Percentiles rank a stretch among this genome's conserved stretches.
Evolutionary conservation across 2,113 vertebrate species (phyloP).

Genomic region (Tapirus terrestris): DNA sequence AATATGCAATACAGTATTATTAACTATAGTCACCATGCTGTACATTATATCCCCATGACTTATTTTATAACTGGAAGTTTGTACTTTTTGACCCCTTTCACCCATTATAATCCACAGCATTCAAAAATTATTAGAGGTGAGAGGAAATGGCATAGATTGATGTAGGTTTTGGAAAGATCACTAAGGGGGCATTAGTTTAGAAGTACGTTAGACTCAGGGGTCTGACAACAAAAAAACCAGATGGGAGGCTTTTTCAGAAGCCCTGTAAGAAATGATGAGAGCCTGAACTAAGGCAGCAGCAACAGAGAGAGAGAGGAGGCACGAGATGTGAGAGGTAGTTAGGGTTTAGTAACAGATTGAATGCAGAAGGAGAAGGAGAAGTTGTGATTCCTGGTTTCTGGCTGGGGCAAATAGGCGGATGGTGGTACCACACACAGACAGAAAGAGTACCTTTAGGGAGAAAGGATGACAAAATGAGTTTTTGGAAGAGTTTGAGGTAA

Average conservation of each 20-base stretch:
- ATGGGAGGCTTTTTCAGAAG: not conserved
- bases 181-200: not conserved
- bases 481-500: not conserved
- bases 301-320: not conserved
- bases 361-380: not conserved
- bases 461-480: not conserved
- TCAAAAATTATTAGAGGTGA: not conserved
- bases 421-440: not conserved
- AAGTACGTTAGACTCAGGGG: not conserved
- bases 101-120: not conserved
- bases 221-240: not conserved
- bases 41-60: too few relatives aligned
- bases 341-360: not conserved
- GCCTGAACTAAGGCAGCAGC: not conserved
- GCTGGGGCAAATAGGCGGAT: not conserved
- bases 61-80: too few relatives aligned
- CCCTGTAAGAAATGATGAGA: not conserved
- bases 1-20: too few relatives aligned
- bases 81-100: too few relatives aligned
- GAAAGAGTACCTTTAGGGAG: not conserved
- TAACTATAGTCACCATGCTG: too few relatives aligned
- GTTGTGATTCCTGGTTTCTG: not conserved
- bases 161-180: not conserved
- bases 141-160: not conserved
- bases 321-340: not conserved